Percentiles rank a stretch among this genome's conserved stretches.
phyloP scores from a whole-genome alignment of 2,888 invertebrate genomes.

The Tiliacea citrago region DNA sequence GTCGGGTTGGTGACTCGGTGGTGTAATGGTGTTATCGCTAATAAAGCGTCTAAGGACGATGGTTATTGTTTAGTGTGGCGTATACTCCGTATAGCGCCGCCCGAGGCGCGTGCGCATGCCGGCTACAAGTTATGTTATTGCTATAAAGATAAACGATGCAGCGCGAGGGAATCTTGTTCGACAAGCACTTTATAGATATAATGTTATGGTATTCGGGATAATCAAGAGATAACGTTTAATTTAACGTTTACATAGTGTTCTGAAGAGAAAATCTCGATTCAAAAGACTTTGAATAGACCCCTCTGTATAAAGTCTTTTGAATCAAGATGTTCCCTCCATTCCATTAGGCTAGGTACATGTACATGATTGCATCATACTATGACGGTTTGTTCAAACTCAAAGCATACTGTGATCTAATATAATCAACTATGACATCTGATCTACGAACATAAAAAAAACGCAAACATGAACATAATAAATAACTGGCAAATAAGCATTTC shows the following conservation, averaged over 20 bases:
- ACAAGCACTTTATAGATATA: slow-evolving; percentile 15
- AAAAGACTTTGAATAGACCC: neutral
- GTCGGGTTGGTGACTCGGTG: too few species aligned
- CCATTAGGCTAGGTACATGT: neutral
- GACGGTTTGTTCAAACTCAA: neutral
- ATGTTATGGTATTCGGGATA: neutral
- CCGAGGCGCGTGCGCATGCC: slow-evolving; percentile 35
- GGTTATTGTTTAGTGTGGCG: neutral
- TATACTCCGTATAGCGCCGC: neutral
- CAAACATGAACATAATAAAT: neutral
- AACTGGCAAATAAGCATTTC: neutral
- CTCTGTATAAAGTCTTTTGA: neutral
- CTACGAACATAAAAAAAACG: neutral
- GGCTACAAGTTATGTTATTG: slow-evolving; percentile 33
- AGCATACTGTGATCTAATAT: neutral
- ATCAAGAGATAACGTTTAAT: neutral
- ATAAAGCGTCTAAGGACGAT: neutral
- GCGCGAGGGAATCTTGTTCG: slow-evolving; percentile 23
- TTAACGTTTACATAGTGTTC: neutral
- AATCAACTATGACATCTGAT: slow-evolving; percentile 1
- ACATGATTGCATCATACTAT: neutral
- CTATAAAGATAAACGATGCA: slow-evolving; percentile 36
- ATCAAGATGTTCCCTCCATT: neutral
- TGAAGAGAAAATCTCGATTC: neutral
- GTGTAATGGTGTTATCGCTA: slow-evolving; percentile 16